These are phyloP conservation scores for Eremophila alpestris DNA, from an alignment of 2,797 vertebrate species.

Conservation along the genomic window DNA sequence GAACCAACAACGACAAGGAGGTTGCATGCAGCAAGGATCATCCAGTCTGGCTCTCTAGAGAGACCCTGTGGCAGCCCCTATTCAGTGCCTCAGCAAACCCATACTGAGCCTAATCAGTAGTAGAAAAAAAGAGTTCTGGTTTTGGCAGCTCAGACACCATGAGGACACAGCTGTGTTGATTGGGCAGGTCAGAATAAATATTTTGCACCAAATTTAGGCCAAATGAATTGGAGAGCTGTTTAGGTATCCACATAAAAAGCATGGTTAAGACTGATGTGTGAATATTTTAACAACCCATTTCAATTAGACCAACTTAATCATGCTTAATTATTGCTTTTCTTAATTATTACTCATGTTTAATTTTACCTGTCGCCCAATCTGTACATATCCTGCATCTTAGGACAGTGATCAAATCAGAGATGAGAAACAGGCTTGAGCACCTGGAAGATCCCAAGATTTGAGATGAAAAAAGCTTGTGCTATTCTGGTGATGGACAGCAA, in stretches of 20 bases:
- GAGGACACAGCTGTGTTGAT: neutral
- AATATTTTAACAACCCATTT: constrained; percentile 2
- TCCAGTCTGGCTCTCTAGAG: neutral
- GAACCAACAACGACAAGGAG: neutral
- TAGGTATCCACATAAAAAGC: neutral
- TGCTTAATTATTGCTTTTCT: neutral
- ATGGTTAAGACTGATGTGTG: neutral
- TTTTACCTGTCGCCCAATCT: neutral
- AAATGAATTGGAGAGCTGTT: neutral
- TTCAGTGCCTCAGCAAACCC: neutral
- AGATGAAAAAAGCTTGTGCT: neutral
- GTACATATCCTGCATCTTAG: neutral
- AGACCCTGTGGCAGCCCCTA: neutral
- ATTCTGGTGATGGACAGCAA: neutral
- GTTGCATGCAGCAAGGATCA: accelerated
- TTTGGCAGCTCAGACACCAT: neutral
- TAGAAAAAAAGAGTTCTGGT: neutral
- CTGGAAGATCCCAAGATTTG: neutral
- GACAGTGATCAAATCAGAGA: neutral
- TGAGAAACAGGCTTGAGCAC: neutral
- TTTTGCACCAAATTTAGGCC: neutral
- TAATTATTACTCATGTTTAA: neutral
- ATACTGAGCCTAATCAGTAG: neutral
- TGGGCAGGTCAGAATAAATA: neutral
- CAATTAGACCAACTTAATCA: neutral